Evolutionary conservation across 2,797 vertebrate species (phyloP), one percentile per base, ranked within the genome.

Genomic region (Cygnus olor): DNA sequence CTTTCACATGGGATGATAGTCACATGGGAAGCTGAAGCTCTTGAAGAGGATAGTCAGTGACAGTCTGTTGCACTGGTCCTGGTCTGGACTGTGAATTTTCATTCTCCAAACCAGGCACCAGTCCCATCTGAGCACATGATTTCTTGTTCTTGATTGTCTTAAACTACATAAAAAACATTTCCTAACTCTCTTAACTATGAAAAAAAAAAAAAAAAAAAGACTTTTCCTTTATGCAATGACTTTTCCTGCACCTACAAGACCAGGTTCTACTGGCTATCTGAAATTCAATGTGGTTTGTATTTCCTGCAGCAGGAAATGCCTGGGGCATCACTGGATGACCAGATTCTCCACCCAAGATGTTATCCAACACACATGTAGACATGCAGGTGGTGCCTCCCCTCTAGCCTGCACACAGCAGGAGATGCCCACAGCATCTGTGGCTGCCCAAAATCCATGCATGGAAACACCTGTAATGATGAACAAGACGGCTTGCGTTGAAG

Each of bases 301-400:
- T 6, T 71, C 14, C 19, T n/a, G 44, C 11, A 80, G 16, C 0
- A 4, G 16, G 16, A 88, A 84, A 30, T 72, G 11, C 7, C 53
- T 40, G 17, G 13, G 20, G 10, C 15, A 22, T 22, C 0, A 0
- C 21, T 47, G 65, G 9, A 24, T 14, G 17, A 14, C 30, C 6
- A 1, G 40, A 8, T 12, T 78, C 22, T 88, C n/a, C 1, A 1
- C 20, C 51, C 47, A 69, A 34, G 19, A 34, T 45, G 34, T 25
- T 60, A 71, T 9, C 12, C 60, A 69, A 36, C 34, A 57, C 6
- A 27, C 1, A 0, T 27, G 11, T 71, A 47, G 20, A 30, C 4
- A 2, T 7, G 4, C 4, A 74, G 36, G 8, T 42, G 16, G 6
- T 47, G 5, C 15, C 20, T 60, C 44, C 24, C 8, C 14, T 13